These are phyloP conservation scores for Bombylius discolor DNA, from an alignment of 2,888 invertebrate species.

Conservation along the genomic window DNA sequence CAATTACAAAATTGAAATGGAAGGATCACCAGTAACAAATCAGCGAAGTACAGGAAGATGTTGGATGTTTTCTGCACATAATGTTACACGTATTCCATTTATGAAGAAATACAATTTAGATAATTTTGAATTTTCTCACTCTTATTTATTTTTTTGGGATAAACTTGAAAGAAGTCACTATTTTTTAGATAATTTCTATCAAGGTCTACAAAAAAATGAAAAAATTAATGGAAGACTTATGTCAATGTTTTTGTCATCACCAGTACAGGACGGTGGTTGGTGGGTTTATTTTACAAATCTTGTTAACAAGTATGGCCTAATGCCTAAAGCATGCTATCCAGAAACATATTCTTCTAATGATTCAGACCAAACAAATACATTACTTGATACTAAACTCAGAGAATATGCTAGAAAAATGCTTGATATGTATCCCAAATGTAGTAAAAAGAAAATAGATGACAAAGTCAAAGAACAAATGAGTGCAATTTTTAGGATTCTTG, in stretches of 20 bases:
- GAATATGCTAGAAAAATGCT: slow-evolving; percentile 53
- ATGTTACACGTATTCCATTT: slow-evolving; percentile 72
- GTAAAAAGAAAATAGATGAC: slow-evolving; percentile 45
- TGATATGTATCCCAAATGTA: slow-evolving; percentile 51
- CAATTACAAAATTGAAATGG: slow-evolving; percentile 49
- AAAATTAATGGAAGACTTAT: slow-evolving; percentile 62
- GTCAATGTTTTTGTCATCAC: slow-evolving; percentile 66
- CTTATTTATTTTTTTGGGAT: slow-evolving; percentile 83
- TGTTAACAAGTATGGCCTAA: slow-evolving; percentile 72
- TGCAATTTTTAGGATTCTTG: slow-evolving; percentile 65
- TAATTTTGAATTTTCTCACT: slow-evolving; percentile 86
- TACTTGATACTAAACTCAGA: slow-evolving; percentile 71
- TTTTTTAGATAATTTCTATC: slow-evolving; percentile 69
- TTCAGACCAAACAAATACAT: slow-evolving; percentile 59
- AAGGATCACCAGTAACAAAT: slow-evolving; percentile 78
- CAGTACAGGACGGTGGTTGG: slow-evolving; percentile 74
- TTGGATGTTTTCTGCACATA: slow-evolving; percentile 81
- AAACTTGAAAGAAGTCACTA: slow-evolving; percentile 82
- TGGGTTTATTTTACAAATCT: slow-evolving; percentile 88
- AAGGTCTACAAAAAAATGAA: slow-evolving; percentile 58
- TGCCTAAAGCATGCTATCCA: slow-evolving; percentile 80
- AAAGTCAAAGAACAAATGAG: slow-evolving; percentile 58
- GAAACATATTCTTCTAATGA: slow-evolving; percentile 68
- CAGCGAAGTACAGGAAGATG: slow-evolving; percentile 80
- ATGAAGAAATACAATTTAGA: slow-evolving; percentile 71